A percentile compares a stretch with the other conserved stretches of the same genome.
These are phyloP conservation scores for Rutpela maculata DNA, from an alignment of 2,888 invertebrate genomes.

Conservation along the genomic window DNA sequence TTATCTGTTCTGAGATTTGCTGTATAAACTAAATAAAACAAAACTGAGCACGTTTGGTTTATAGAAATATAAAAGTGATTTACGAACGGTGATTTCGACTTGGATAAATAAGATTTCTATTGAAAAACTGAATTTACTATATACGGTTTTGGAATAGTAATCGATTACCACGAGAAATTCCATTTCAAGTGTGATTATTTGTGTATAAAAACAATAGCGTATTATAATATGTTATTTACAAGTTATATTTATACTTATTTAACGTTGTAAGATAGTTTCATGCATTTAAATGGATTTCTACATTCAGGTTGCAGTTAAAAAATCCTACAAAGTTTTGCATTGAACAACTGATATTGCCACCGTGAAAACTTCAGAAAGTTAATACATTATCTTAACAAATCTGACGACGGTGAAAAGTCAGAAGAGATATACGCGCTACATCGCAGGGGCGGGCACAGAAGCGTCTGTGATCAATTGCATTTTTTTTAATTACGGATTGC, in stretches of 20 bases:
- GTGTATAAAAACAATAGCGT: not conserved
- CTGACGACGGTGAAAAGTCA: too few relatives aligned
- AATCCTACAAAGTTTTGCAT: too few relatives aligned
- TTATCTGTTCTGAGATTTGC: constrained; percentile 59
- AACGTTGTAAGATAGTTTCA: not conserved
- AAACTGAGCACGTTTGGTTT: constrained; percentile 55
- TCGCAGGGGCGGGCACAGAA: too few relatives aligned
- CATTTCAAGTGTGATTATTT: too few relatives aligned
- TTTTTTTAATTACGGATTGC: too few relatives aligned
- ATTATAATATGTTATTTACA: not conserved
- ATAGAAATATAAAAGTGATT: constrained; percentile 32
- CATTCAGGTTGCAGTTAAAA: too few relatives aligned
- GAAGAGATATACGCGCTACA: too few relatives aligned
- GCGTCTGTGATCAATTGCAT: too few relatives aligned
- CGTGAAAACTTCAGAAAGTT: too few relatives aligned
- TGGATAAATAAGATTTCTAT: constrained; percentile 8
- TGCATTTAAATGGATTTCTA: too few relatives aligned
- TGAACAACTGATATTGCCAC: too few relatives aligned
- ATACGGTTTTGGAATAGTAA: constrained; percentile 7
- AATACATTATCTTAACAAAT: too few relatives aligned
- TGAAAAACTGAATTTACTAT: not conserved
- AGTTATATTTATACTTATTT: not conserved
- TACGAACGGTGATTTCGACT: constrained; percentile 2
- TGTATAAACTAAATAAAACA: constrained; percentile 56
- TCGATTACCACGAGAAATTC: not conserved